phyloP scores from a whole-genome alignment of 2,113 vertebrate genomes.

The Nannospalax galili region DNA sequence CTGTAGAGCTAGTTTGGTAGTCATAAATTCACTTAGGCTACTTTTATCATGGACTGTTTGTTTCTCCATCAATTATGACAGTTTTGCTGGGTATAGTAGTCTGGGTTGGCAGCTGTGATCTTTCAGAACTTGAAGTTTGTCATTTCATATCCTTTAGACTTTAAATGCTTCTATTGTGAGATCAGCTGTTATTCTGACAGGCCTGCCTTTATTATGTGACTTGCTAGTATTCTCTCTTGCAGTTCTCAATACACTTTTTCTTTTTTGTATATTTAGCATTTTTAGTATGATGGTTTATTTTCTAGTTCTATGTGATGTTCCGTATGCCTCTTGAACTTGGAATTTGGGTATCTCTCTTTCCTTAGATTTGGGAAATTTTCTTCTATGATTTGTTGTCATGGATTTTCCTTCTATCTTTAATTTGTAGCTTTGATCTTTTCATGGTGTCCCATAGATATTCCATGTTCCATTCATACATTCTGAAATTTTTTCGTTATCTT shows the following conservation, averaged over 20 bases:
- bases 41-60: neutral
- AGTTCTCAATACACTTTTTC: neutral
- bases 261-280: neutral
- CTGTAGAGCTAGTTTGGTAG: neutral
- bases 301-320: neutral
- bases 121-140: neutral
- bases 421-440: neutral
- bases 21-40: neutral
- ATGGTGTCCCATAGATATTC: too few relatives aligned
- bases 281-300: neutral
- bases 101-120: neutral
- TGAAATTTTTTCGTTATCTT: too few relatives aligned
- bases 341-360: neutral
- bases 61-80: neutral
- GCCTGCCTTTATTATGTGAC: neutral
- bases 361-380: neutral
- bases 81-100: neutral
- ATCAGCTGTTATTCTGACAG: neutral
- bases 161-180: neutral
- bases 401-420: neutral
- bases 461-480: too few relatives aligned
- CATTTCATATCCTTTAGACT: neutral
- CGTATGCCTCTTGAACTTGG: neutral
- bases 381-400: neutral
- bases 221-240: too few relatives aligned